Percentiles rank a stretch among this genome's conserved stretches.
phyloP scores from a whole-genome alignment of 2,113 vertebrate genomes.

The Istiophorus platypterus region DNA sequence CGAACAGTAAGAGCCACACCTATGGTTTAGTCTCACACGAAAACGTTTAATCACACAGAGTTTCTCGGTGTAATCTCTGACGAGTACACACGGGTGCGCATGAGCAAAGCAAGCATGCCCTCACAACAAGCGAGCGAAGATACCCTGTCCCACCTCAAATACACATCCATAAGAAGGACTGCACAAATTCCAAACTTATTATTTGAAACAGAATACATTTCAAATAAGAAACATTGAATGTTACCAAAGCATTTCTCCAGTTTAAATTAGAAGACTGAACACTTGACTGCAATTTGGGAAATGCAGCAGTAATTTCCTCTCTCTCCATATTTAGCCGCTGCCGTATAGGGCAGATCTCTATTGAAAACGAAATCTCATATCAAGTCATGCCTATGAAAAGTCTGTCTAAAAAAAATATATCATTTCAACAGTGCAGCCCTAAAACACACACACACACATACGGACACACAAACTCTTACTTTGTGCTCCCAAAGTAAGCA shows the following conservation, averaged over 20 bases:
- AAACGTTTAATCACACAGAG: conserved; percentile 52
- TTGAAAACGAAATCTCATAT: conserved; percentile 1
- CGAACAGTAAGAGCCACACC: conserved; percentile 69
- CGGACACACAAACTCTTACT: conserved; percentile 6
- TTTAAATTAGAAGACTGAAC: neutral
- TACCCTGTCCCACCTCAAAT: conserved; percentile 28
- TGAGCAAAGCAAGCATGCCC: conserved; percentile 72
- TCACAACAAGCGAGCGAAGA: conserved; percentile 47
- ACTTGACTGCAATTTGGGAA: neutral
- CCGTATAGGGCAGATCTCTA: neutral
- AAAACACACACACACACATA: conserved; percentile 9
- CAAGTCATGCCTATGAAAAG: neutral
- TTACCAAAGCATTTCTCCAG: neutral
- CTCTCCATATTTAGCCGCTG: neutral
- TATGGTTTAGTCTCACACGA: conserved; percentile 69
- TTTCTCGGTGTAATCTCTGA: conserved; percentile 11
- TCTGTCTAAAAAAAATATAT: neutral
- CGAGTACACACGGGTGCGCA: conserved; percentile 30
- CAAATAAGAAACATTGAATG: neutral
- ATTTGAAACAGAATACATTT: neutral
- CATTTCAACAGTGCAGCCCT: conserved; percentile 50
- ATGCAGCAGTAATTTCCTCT: neutral
- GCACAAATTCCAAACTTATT: conserved; percentile 23
- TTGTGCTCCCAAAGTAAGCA: conserved; percentile 14
- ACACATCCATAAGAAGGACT: conserved; percentile 39